Evolutionary conservation across 2,113 vertebrate species (phyloP).

Genomic region (Morone chrysops): DNA sequence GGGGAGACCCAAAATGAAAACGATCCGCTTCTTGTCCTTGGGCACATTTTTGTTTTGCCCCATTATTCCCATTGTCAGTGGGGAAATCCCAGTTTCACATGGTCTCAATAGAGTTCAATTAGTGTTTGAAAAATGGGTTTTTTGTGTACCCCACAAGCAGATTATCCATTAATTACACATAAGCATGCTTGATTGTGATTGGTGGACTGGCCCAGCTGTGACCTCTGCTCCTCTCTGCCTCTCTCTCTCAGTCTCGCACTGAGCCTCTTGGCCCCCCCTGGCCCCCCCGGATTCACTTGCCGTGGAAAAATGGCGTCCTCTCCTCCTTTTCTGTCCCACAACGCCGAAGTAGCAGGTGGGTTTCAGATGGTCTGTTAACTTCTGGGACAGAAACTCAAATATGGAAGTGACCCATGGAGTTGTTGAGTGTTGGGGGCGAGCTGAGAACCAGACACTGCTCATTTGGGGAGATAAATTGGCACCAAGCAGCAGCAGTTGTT

Average conservation of each 20-base stretch:
- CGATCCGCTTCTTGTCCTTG: not conserved
- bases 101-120: conserved; percentile 4
- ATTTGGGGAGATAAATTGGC: not conserved
- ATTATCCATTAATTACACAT: conserved; percentile 24
- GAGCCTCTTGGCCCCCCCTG: not conserved
- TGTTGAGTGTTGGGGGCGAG: not conserved
- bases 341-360: conserved; percentile 44
- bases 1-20: conserved; percentile 7
- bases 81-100: not conserved
- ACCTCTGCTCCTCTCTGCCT: conserved; percentile 1
- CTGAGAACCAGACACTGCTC: not conserved
- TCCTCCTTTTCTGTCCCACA: conserved; percentile 16
- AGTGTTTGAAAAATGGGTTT: not conserved
- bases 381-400: conserved; percentile 27
- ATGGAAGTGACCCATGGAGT: conserved; percentile 22
- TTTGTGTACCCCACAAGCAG: conserved; percentile 19
- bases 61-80: not conserved
- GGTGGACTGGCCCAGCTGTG: conserved; percentile 49
- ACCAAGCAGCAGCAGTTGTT: not conserved
- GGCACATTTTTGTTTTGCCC: conserved; percentile 8
- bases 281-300: not conserved
- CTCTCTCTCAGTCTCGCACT: not conserved
- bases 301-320: no score
- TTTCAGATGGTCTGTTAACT: conserved; percentile 43
- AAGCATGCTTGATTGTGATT: conserved; percentile 12